phyloP scores from a whole-genome alignment of 2,113 vertebrate genomes.

The Mionectes macconnelli region DNA sequence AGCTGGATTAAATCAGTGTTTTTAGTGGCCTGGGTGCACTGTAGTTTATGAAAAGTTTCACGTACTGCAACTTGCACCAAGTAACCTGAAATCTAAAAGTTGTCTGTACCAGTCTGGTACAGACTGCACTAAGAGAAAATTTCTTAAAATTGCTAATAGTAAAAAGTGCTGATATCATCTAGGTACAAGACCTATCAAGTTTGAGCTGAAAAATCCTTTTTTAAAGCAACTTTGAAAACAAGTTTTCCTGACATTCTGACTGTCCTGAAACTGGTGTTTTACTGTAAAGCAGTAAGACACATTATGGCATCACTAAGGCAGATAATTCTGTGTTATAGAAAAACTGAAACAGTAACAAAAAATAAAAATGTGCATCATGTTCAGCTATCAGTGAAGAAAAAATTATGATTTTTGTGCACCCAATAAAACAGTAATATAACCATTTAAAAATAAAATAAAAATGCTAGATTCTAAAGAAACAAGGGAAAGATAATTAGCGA shows the following conservation, averaged over 20 bases:
- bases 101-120: not conserved
- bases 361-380: not conserved
- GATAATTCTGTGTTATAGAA: not conserved
- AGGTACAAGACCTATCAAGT: not conserved
- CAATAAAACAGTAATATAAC: not conserved
- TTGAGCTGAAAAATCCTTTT: not conserved
- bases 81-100: constrained; percentile 62
- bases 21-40: constrained; percentile 56
- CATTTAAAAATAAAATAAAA: not conserved
- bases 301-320: not conserved
- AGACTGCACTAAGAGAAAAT: constrained; percentile 28
- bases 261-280: not conserved
- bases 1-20: constrained; percentile 49
- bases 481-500: not conserved
- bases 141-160: constrained; percentile 22
- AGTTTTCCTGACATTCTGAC: not conserved
- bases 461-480: not conserved
- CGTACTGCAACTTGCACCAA: constrained; percentile 56
- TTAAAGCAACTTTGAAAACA: not conserved
- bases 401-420: not conserved
- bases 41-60: constrained; percentile 51
- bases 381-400: not conserved
- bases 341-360: not conserved
- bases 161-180: not conserved
- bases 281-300: not conserved